Evolutionary conservation across 2,113 vertebrate genomes (phyloP).

Genomic region (Callocephalon fimbriatum): DNA sequence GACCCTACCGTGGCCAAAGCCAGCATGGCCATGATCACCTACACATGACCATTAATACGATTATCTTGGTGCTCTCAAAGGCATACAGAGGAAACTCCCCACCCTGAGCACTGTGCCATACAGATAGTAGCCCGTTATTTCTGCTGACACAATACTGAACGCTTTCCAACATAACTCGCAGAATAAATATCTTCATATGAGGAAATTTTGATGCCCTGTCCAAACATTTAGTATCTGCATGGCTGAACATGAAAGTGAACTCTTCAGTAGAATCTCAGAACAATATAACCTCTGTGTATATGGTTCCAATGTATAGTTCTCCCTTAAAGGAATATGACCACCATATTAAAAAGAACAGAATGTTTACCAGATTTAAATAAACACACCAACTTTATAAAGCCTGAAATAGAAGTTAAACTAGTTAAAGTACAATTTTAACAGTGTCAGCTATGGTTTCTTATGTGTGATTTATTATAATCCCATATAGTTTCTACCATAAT

Average conservation of each 20-base stretch:
- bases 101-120: not conserved
- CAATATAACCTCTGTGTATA: not conserved
- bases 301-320: not conserved
- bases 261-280: not conserved
- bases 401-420: not conserved
- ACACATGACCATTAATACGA: not conserved
- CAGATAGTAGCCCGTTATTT: not conserved
- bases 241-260: not conserved
- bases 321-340: not conserved
- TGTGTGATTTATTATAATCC: not conserved
- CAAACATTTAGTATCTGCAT: not conserved
- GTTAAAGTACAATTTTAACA: not conserved
- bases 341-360: not conserved
- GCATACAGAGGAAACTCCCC: not conserved
- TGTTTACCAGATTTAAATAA: not conserved
- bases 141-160: not conserved
- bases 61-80: not conserved
- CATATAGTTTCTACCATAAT: accelerated
- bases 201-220: not conserved
- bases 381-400: not conserved
- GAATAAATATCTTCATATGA: not conserved
- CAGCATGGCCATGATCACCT: not conserved
- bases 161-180: not conserved
- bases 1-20: not conserved
- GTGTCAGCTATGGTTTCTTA: not conserved